Conservation (phyloP, 2,888 invertebrate species). For the Rosalia funebris region DNA sequence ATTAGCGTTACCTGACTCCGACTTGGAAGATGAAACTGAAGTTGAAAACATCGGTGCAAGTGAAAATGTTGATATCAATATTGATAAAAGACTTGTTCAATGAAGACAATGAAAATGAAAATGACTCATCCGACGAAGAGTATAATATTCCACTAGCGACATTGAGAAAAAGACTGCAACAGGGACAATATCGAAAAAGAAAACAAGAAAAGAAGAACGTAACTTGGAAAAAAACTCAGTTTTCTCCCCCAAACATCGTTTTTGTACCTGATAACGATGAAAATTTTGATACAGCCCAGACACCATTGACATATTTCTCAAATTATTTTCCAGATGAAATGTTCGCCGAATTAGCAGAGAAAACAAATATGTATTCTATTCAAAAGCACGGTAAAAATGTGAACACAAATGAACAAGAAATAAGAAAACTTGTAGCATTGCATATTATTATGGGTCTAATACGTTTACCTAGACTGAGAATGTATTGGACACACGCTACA, state of each 20-base stretch:
- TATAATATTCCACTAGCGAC: constrained; percentile 24
- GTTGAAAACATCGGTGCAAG: background rate
- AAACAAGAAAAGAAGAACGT: constrained; percentile 15
- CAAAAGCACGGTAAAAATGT: background rate
- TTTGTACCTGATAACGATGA: background rate
- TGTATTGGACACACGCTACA: constrained; percentile 33
- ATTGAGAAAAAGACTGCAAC: constrained; percentile 4
- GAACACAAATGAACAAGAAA: background rate
- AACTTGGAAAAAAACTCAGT: too few relatives aligned
- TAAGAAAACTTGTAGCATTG: background rate
- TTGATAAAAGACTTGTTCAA: background rate
- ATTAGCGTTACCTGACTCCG: constrained; percentile 24
- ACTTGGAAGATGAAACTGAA: constrained; percentile 19
- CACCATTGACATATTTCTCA: background rate
- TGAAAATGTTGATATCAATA: constrained; percentile 7
- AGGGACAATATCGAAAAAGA: constrained; percentile 12
- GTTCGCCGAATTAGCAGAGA: background rate
- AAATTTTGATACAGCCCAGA: background rate
- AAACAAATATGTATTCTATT: background rate
- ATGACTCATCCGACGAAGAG: constrained; percentile 2
- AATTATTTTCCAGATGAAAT: constrained; percentile 2
- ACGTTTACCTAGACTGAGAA: constrained; percentile 29
- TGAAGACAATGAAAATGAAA: background rate
- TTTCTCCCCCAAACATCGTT: background rate
- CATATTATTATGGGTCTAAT: constrained; percentile 1